Conservation (phyloP, 2,888 invertebrate species). For the Alentia gelatinosa region DNA sequence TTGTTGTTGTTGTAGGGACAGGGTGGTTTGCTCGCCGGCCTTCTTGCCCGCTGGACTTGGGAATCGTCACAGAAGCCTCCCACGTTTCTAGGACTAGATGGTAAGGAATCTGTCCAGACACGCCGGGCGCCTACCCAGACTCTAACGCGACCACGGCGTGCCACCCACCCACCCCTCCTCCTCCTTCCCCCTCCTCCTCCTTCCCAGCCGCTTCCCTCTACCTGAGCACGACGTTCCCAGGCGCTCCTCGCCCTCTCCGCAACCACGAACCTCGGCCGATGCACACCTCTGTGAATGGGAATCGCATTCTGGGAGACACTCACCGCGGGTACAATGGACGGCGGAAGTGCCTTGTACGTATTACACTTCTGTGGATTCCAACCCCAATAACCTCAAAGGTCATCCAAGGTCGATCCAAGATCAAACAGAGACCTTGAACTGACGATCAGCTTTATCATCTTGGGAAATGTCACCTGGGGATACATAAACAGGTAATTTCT, state of each 20-base stretch:
- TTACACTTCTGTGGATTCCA: neutral
- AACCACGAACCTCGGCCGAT: no score
- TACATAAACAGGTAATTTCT: no score
- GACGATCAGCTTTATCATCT: neutral
- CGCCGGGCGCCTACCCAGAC: no score
- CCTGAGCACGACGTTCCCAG: no score
- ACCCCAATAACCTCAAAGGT: neutral
- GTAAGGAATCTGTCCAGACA: neutral
- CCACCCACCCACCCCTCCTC: neutral
- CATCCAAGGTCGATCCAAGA: neutral
- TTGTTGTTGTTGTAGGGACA: no score
- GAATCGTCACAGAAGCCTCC: no score
- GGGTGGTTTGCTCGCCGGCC: no score
- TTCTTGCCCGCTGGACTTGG: no score
- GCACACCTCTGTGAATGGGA: neutral
- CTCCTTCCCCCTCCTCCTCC: no score
- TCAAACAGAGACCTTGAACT: neutral
- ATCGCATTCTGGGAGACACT: neutral
- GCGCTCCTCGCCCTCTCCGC: no score
- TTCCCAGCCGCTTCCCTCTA: no score
- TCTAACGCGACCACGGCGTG: neutral
- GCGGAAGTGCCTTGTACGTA: neutral
- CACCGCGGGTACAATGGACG: neutral
- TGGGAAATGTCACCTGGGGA: no score
- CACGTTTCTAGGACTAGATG: neutral